A percentile compares a stretch with the other conserved stretches of the same genome.
phyloP scores from a whole-genome alignment of 1,140 invertebrate species.

The Ceratina japonica region DNA sequence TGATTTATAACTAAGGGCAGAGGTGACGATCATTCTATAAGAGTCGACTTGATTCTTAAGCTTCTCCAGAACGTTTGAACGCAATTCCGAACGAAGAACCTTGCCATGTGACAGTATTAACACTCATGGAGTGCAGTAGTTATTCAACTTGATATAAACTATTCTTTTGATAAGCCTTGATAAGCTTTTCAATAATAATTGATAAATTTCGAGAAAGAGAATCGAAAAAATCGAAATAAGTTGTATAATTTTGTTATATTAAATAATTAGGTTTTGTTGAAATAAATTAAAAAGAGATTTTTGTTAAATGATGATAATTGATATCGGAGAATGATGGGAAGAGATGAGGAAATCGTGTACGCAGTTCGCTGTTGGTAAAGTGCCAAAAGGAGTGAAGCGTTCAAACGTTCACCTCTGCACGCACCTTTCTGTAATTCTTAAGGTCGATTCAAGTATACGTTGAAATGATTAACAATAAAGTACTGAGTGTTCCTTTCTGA shows the following conservation, averaged over 20 bases:
- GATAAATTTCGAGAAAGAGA: too few species aligned
- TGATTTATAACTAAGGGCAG: constrained; percentile 51
- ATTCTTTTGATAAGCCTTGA: too few species aligned
- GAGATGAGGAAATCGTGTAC: neutral
- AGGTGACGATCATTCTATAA: constrained; percentile 30
- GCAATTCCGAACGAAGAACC: constrained; percentile 7
- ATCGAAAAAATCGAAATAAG: too few species aligned
- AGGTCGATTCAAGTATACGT: constrained; percentile 50
- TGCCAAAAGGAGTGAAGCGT: constrained; percentile 43
- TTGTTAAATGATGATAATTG: too few species aligned
- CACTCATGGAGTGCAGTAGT: too few species aligned
- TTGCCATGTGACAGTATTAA: neutral
- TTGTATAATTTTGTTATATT: too few species aligned
- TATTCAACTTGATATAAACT: too few species aligned
- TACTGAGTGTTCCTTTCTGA: constrained; percentile 52
- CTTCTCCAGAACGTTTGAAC: constrained; percentile 47
- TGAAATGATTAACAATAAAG: constrained; percentile 51
- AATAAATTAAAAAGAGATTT: too few species aligned
- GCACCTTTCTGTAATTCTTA: constrained; percentile 48
- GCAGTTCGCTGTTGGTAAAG: constrained; percentile 35
- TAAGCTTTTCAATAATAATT: too few species aligned
- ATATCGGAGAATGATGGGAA: too few species aligned
- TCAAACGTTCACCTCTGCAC: constrained; percentile 49
- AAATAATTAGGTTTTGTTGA: too few species aligned
- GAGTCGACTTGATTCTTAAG: constrained; percentile 28